These are phyloP conservation scores for Xyrauchen texanus DNA, from an alignment of 2,113 vertebrate genomes.

Conservation along the genomic window DNA sequence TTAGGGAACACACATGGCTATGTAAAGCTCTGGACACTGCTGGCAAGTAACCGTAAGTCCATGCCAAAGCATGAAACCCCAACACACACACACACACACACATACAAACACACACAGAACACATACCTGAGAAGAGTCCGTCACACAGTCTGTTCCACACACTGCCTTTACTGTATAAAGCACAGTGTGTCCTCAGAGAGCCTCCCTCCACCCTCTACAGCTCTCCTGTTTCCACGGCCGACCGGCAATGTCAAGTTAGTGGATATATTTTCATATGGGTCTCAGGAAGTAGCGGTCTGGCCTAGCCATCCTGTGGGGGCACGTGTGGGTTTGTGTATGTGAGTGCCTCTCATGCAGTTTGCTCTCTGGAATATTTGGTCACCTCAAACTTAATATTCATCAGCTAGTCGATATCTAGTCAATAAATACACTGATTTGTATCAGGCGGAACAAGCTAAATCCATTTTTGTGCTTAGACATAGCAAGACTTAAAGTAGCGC, in stretches of 20 bases:
- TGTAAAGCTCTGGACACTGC: too few relatives aligned
- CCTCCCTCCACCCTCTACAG: constrained; percentile 54
- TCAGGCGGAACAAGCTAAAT: background rate
- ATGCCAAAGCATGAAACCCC: too few relatives aligned
- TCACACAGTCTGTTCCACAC: constrained; percentile 51
- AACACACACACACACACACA: too few relatives aligned
- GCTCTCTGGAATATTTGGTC: too few relatives aligned
- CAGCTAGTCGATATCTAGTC: too few relatives aligned
- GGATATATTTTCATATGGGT: constrained; percentile 77
- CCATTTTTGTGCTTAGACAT: background rate
- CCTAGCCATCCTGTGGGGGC: constrained; percentile 37
- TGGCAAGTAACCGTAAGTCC: too few relatives aligned
- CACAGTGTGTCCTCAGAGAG: constrained; percentile 69
- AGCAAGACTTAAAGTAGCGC: background rate
- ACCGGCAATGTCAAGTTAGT: constrained; percentile 65
- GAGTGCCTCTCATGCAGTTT: constrained; percentile 2
- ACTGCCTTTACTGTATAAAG: constrained; percentile 63
- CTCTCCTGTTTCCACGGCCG: constrained; percentile 67
- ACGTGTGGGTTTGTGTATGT: constrained; percentile 28
- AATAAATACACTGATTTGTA: background rate
- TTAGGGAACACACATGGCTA: too few relatives aligned
- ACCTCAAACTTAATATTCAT: too few relatives aligned
- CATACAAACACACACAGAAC: background rate
- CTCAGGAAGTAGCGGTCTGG: constrained; percentile 77
- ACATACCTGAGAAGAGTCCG: background rate